phyloP scores from a whole-genome alignment of 2,113 vertebrate genomes.

The Anoplopoma fimbria region DNA sequence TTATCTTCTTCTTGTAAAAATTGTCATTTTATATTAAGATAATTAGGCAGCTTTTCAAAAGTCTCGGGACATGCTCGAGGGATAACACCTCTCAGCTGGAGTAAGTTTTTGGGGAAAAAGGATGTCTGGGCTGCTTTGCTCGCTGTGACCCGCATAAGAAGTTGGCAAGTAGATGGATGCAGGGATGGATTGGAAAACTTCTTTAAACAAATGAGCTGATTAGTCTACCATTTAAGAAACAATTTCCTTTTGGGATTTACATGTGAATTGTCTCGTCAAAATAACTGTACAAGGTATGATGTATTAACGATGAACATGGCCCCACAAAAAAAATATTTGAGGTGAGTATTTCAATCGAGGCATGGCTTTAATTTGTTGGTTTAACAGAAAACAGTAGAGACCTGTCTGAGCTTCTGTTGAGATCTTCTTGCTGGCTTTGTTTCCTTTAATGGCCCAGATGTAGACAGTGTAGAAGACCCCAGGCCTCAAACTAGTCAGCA shows the following conservation, averaged over 20 bases:
- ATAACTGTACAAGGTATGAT: neutral
- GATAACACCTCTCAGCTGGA: slow-evolving; percentile 10
- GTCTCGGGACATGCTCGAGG: too few species aligned
- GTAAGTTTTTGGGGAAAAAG: slow-evolving; percentile 18
- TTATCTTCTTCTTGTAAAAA: neutral
- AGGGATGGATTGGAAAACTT: slow-evolving; percentile 3
- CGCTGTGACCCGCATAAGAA: slow-evolving; percentile 14
- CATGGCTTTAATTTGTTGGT: neutral
- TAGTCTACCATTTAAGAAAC: slow-evolving; percentile 18
- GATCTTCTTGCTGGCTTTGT: slow-evolving; percentile 79
- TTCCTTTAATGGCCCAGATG: slow-evolving; percentile 83
- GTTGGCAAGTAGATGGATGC: slow-evolving; percentile 37
- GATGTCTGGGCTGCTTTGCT: slow-evolving; percentile 26
- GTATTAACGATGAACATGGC: slow-evolving; percentile 4
- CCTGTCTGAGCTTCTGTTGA: slow-evolving; percentile 79
- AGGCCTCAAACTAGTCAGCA: slow-evolving; percentile 79
- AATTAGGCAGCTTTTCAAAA: neutral
- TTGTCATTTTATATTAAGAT: neutral
- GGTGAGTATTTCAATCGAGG: neutral
- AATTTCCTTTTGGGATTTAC: slow-evolving; percentile 10
- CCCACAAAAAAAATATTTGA: neutral
- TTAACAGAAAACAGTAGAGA: slow-evolving; percentile 46
- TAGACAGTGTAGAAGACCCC: slow-evolving; percentile 81
- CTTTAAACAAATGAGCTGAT: slow-evolving; percentile 21
- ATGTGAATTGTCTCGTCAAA: slow-evolving; percentile 11